phyloP scores from a whole-genome alignment of 2,113 vertebrate genomes.

The Addax nasomaculatus region DNA sequence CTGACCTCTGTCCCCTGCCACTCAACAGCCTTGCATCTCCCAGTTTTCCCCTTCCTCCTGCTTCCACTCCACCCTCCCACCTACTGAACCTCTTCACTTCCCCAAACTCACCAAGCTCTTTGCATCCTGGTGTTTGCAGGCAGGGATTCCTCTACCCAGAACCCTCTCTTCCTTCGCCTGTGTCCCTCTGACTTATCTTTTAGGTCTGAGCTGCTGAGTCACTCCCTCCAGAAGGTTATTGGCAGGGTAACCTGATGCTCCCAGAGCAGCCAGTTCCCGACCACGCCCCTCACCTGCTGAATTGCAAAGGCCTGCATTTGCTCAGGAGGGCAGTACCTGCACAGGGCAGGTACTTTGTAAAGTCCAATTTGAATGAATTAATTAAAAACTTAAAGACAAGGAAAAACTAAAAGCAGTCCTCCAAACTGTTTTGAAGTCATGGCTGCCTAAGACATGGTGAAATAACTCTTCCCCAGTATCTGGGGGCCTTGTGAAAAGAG shows the following conservation, averaged over 20 bases:
- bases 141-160: not conserved
- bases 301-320: not conserved
- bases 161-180: not conserved
- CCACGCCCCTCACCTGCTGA: not conserved
- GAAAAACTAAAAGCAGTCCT: not conserved
- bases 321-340: not conserved
- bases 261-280: no score
- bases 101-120: not conserved
- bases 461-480: not conserved
- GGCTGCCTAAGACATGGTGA: not conserved
- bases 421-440: not conserved
- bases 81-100: not conserved
- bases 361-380: not conserved
- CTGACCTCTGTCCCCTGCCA: no score
- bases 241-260: not conserved
- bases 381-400: not conserved
- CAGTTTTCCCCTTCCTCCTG: rapidly evolving
- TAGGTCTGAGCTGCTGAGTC: not conserved
- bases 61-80: not conserved
- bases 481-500: not conserved
- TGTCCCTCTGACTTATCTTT: not conserved
- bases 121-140: not conserved
- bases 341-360: not conserved
- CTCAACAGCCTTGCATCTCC: not conserved
- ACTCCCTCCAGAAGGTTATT: not conserved